Percentiles rank a stretch among this genome's conserved stretches.
phyloP scores from a whole-genome alignment of 2,888 invertebrate species.

The Eudemis profundana region DNA sequence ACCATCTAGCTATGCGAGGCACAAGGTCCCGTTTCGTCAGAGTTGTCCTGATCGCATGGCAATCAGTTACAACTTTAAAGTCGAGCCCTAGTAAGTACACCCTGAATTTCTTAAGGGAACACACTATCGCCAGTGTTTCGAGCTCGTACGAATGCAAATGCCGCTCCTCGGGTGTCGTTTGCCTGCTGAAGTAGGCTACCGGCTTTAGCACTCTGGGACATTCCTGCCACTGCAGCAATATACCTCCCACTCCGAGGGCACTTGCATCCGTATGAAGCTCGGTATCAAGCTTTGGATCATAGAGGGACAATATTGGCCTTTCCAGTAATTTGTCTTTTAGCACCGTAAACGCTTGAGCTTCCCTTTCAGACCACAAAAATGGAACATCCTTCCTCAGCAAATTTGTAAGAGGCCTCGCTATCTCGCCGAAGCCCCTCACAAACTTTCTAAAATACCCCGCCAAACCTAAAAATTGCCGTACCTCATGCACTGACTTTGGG shows the following conservation, averaged over 20 bases:
- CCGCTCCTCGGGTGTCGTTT: not conserved
- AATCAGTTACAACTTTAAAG: constrained; percentile 1
- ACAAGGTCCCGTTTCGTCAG: constrained; percentile 1
- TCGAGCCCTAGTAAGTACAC: not conserved
- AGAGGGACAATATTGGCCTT: not conserved
- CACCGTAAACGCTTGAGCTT: not conserved
- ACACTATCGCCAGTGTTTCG: not conserved
- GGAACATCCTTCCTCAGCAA: not conserved
- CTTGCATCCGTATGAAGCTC: constrained; percentile 2
- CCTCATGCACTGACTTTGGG: constrained; percentile 51
- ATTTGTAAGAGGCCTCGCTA: too few species aligned
- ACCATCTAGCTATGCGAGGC: not conserved
- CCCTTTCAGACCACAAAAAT: not conserved
- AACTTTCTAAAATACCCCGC: too few species aligned
- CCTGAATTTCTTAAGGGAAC: not conserved
- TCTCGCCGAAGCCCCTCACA: too few species aligned
- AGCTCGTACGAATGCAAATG: not conserved
- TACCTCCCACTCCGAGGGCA: not conserved
- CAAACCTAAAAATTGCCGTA: constrained; percentile 55
- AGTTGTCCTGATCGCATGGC: not conserved
- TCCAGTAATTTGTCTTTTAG: not conserved
- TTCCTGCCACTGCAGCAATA: constrained; percentile 1
- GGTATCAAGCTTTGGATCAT: not conserved
- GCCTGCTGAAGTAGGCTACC: not conserved
- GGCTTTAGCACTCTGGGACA: not conserved